A percentile compares a stretch with the other conserved stretches of the same genome.
Conservation (phyloP, 64 coral and sea anemone species). For the Acropora tenuis region DNA sequence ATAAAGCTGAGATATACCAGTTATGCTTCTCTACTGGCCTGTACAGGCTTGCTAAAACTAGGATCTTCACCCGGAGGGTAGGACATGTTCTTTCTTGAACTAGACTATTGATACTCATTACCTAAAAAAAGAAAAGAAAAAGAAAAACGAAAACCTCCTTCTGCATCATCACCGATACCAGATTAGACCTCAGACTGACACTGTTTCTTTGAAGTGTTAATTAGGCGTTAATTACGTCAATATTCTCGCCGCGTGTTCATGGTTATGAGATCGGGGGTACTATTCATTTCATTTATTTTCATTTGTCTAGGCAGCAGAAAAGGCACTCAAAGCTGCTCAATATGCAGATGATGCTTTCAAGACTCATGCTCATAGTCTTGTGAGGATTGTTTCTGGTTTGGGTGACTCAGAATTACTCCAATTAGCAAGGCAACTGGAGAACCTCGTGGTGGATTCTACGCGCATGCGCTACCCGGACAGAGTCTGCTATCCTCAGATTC, state of each 20-base stretch:
- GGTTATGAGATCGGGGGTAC: too few species aligned
- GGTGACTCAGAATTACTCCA: slow-evolving; percentile 30
- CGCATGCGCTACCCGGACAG: slow-evolving; percentile 85
- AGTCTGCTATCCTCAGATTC: slow-evolving; percentile 65
- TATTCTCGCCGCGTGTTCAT: neutral
- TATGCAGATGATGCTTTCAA: slow-evolving; percentile 81
- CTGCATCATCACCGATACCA: too few species aligned
- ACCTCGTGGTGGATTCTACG: slow-evolving; percentile 43
- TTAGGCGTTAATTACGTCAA: neutral
- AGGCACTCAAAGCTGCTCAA: slow-evolving; percentile 81
- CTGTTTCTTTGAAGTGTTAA: too few species aligned
- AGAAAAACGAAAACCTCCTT: too few species aligned
- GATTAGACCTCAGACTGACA: too few species aligned
- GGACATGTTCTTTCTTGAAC: too few species aligned
- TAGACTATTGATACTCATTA: too few species aligned
- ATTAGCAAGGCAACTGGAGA: slow-evolving; percentile 31
- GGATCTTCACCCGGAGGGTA: too few species aligned
- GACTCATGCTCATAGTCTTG: slow-evolving; percentile 57
- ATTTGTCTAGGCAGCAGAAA: slow-evolving; percentile 68
- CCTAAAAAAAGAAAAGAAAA: too few species aligned
- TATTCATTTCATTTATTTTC: neutral
- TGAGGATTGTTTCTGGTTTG: slow-evolving; percentile 45
- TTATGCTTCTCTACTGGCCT: too few species aligned
- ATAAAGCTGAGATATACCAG: too few species aligned
- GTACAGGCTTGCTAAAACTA: too few species aligned